Evolutionary conservation across 2,113 vertebrate genomes (phyloP).

Genomic region (Sander lucioperca): DNA sequence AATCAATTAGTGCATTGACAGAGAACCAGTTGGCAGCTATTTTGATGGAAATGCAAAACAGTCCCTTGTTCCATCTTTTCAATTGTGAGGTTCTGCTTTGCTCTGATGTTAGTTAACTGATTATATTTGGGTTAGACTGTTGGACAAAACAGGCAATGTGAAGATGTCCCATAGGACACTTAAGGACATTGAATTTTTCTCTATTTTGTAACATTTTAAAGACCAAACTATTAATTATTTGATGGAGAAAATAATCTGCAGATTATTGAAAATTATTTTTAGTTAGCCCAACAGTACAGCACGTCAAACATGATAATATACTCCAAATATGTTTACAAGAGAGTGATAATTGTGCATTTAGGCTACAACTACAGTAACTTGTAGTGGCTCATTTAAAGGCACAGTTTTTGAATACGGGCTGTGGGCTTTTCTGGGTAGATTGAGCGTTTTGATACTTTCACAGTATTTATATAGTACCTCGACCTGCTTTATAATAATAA

Average conservation of each 20-base stretch:
- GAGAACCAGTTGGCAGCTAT: conserved; percentile 3
- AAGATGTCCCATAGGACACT: neutral
- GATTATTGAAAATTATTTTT: neutral
- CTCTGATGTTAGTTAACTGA: neutral
- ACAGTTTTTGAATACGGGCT: no score
- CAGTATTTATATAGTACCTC: no score
- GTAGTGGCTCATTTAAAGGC: no score
- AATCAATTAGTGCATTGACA: neutral
- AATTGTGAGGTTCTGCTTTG: neutral
- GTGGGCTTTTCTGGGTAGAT: no score
- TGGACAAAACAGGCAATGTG: neutral
- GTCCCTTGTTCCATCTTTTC: neutral
- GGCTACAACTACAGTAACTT: neutral
- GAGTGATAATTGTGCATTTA: neutral
- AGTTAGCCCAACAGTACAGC: neutral
- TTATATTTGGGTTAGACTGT: neutral
- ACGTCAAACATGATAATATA: neutral
- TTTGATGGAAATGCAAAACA: conserved; percentile 11
- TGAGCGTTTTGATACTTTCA: no score
- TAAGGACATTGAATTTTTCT: neutral
- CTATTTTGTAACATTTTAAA: neutral
- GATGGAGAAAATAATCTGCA: neutral
- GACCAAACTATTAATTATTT: neutral
- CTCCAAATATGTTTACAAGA: neutral
- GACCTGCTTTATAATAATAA: no score